Evolutionary conservation across 37 sponge, comb jelly and placozoan genomes (phyloP).

Genomic region (Spongilla lacustris): DNA sequence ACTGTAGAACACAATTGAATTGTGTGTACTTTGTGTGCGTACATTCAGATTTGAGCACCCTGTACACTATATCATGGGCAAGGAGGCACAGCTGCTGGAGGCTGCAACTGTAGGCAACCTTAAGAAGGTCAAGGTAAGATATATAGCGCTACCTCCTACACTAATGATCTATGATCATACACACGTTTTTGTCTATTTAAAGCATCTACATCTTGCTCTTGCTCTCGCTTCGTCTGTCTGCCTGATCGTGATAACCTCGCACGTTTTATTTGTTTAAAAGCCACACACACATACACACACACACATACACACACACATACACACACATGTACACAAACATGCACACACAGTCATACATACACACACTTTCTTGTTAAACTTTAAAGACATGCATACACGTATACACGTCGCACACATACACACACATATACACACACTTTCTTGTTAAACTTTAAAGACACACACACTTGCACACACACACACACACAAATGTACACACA

Average conservation of each 20-base stretch:
- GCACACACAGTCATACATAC: neutral
- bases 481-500: neutral
- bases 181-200: too few relatives aligned
- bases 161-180: too few relatives aligned
- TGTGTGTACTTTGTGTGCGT: too few relatives aligned
- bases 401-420: neutral
- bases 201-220: too few relatives aligned
- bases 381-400: neutral
- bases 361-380: neutral
- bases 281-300: too few relatives aligned
- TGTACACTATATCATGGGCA: too few relatives aligned
- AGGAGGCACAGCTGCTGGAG: slow-evolving; percentile 78
- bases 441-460: neutral
- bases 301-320: neutral
- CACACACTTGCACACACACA: neutral
- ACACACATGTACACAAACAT: neutral
- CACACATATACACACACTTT: neutral
- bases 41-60: too few relatives aligned
- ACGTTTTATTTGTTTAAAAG: too few relatives aligned
- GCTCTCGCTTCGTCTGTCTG: too few relatives aligned
- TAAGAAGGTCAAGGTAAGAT: slow-evolving; percentile 79
- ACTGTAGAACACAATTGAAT: too few relatives aligned
- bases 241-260: too few relatives aligned
- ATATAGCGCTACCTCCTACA: too few relatives aligned
- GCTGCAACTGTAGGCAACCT: slow-evolving; percentile 70